Conservation (phyloP, 2,113 vertebrate genomes). For the Ondatra zibethicus region DNA sequence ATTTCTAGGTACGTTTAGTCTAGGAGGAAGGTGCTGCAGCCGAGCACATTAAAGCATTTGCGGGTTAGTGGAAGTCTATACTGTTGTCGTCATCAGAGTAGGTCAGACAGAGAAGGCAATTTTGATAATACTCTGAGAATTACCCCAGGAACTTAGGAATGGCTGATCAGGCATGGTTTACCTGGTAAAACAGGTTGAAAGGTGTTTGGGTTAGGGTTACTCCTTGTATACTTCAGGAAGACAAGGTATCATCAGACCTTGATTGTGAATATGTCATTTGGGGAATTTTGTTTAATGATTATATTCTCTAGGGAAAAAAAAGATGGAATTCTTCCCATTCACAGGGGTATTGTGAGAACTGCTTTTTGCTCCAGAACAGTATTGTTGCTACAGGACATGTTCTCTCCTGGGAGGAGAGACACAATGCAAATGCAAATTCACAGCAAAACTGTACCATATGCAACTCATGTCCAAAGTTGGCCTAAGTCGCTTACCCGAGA, state of each 20-base stretch:
- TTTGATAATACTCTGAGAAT: slow-evolving; percentile 37
- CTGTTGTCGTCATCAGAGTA: slow-evolving; percentile 31
- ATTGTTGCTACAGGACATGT: slow-evolving; percentile 57
- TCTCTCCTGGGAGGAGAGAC: slow-evolving; percentile 30
- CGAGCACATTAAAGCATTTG: slow-evolving; percentile 38
- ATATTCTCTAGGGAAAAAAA: slow-evolving; percentile 48
- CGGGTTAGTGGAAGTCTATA: background rate
- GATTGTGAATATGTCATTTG: background rate
- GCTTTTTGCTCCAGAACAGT: slow-evolving; percentile 49
- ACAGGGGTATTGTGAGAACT: slow-evolving; percentile 34
- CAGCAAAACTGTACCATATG: slow-evolving; percentile 53
- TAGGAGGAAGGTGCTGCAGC: background rate
- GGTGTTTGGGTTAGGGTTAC: background rate
- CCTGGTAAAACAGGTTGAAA: background rate
- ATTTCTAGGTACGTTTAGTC: slow-evolving; percentile 34
- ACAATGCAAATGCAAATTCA: slow-evolving; percentile 70
- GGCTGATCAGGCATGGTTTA: background rate
- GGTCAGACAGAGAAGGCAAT: background rate
- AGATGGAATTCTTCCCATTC: slow-evolving; percentile 52
- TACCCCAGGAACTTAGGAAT: background rate
- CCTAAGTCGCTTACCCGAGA: background rate
- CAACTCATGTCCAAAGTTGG: slow-evolving; percentile 60
- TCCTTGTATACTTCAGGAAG: background rate
- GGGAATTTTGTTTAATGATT: slow-evolving; percentile 47
- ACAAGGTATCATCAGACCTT: background rate